Conservation (phyloP, 2,797 vertebrate genomes). For the Rhadinocentrus ornatus region DNA sequence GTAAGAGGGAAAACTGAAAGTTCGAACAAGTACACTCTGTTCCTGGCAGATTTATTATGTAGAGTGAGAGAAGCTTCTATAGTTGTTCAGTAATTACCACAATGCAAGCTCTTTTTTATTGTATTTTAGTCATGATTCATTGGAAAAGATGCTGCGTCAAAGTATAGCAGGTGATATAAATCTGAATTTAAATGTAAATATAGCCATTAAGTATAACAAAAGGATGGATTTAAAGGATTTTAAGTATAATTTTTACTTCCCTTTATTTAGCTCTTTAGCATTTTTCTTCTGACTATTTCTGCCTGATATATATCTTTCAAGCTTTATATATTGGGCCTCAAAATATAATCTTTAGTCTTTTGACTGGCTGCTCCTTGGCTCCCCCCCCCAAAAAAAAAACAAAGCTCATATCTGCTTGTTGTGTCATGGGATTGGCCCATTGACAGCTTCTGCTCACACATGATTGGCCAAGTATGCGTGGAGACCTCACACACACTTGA, state of each 20-base stretch:
- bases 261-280: neutral
- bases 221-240: neutral
- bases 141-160: too few species aligned
- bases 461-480: conserved; percentile 56
- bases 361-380: neutral
- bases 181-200: neutral
- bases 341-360: neutral
- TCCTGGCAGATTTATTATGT: neutral
- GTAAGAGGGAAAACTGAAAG: conserved; percentile 1
- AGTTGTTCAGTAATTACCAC: neutral
- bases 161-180: too few species aligned
- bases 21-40: neutral
- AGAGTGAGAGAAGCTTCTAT: neutral
- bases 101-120: neutral
- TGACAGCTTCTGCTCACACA: conserved; percentile 46
- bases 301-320: neutral
- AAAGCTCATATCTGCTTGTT: neutral
- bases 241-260: neutral
- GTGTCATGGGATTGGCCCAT: neutral
- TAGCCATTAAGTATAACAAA: neutral
- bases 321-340: neutral
- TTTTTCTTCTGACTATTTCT: neutral
- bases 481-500: conserved; percentile 24
- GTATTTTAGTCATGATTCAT: neutral
- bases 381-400: neutral